Evolutionary conservation across 2,888 invertebrate species (phyloP).

Genomic region (Vesta saturnalis): DNA sequence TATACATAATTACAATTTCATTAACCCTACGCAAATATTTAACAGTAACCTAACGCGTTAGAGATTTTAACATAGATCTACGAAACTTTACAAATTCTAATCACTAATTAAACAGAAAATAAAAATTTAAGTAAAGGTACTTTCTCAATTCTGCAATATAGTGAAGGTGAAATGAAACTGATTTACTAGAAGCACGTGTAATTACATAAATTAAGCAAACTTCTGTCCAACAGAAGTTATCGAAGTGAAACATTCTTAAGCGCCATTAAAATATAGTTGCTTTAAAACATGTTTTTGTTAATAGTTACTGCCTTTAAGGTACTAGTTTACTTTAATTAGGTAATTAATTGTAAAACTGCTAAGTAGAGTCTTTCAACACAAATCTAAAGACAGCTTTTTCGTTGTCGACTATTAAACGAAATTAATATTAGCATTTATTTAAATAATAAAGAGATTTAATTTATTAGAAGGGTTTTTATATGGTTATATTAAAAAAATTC

Average conservation of each 20-base stretch:
- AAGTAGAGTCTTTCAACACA: background rate
- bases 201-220: background rate
- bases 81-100: background rate
- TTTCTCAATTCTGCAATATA: no score
- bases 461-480: background rate
- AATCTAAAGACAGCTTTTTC: constrained; percentile 1
- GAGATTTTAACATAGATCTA: background rate
- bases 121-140: no score
- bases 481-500: background rate
- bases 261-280: constrained; percentile 1
- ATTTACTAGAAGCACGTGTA: no score
- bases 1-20: no score
- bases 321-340: constrained; percentile 1
- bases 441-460: background rate
- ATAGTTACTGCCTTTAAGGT: background rate
- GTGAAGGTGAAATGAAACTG: no score
- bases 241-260: background rate
- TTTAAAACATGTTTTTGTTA: background rate
- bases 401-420: background rate
- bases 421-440: constrained; percentile 1
- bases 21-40: no score
- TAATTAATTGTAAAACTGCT: background rate
- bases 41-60: no score
- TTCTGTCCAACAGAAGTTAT: background rate
- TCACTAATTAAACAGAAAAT: background rate